Percentiles rank a stretch among this genome's conserved stretches.
Evolutionary conservation across 2,797 vertebrate genomes (phyloP).

Genomic region (Lerista edwardsae): DNA sequence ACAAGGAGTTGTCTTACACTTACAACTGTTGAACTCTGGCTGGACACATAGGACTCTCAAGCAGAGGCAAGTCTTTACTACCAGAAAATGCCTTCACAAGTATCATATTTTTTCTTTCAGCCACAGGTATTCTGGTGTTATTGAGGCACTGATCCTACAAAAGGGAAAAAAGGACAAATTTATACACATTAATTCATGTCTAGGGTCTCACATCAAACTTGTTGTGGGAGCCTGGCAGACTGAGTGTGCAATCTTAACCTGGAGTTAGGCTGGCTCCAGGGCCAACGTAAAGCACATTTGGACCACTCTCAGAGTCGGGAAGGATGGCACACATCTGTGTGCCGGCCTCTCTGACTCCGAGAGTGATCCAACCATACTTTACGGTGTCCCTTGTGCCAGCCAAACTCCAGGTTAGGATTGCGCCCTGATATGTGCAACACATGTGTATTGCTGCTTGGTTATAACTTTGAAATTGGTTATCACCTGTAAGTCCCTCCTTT

Average conservation of each 20-base stretch:
- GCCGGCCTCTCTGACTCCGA: no score
- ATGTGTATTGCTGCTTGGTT: background rate
- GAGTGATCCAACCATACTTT: no score
- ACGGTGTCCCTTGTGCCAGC: no score
- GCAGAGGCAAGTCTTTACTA: background rate
- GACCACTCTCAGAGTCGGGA: no score
- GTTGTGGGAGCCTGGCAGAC: background rate
- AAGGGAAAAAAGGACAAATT: background rate
- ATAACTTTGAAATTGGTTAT: background rate
- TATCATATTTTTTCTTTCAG: background rate
- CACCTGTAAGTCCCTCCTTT: background rate
- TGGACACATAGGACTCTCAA: background rate
- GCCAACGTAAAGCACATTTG: no score
- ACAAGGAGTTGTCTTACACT: background rate
- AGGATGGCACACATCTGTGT: no score
- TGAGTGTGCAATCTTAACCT: no score
- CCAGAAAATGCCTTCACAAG: no score
- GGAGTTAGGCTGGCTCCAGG: no score
- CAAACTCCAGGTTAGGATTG: no score
- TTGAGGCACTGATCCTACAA: background rate
- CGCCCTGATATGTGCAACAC: background rate
- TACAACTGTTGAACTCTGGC: background rate
- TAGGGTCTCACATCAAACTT: background rate
- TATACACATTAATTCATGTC: background rate
- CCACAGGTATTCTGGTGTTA: background rate